Conservation (phyloP, 2,888 invertebrate genomes). For the Orthosia gothica region DNA sequence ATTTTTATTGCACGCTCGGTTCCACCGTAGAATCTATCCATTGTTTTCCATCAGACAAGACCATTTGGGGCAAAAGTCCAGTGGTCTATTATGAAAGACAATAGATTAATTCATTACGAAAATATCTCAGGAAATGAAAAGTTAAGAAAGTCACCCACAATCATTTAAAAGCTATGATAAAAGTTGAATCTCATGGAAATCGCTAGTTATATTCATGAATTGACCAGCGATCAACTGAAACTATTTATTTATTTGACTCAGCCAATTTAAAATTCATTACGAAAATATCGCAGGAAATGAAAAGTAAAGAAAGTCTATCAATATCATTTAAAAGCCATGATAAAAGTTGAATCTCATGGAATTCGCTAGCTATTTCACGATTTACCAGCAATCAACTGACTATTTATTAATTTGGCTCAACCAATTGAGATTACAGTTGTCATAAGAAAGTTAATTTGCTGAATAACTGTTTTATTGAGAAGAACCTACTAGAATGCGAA, state of each 20-base stretch:
- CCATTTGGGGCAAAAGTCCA: no score
- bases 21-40: background rate
- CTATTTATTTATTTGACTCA: no score
- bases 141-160: no score
- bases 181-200: no score
- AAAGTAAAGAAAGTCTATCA: background rate
- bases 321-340: background rate
- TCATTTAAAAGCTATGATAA: no score
- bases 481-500: no score
- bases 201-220: no score
- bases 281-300: no score
- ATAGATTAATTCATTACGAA: background rate
- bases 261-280: no score
- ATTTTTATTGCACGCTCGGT: background rate
- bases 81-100: background rate
- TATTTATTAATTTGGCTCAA: background rate
- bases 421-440: background rate
- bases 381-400: background rate
- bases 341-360: background rate
- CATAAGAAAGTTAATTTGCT: constrained; percentile 11
- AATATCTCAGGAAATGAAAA: no score
- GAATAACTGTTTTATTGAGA: background rate
- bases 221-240: no score
- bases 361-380: background rate
- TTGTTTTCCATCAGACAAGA: background rate